Conservation (phyloP, 1,140 invertebrate genomes). For the Drosophila truncata region DNA sequence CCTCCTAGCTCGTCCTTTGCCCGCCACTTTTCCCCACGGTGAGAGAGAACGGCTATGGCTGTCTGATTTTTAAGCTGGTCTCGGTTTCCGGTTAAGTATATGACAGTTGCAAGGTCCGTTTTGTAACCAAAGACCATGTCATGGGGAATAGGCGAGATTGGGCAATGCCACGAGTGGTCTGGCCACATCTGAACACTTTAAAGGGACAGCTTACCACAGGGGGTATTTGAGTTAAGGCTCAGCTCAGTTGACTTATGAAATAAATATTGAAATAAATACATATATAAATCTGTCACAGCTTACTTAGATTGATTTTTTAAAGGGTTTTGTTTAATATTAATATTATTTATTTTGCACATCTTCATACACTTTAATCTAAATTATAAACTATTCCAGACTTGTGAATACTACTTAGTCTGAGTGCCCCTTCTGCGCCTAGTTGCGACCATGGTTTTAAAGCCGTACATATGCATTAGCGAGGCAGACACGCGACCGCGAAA, state of each 20-base stretch:
- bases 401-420: constrained; percentile 4
- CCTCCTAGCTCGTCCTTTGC: constrained; percentile 11
- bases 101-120: constrained; percentile 57
- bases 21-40: neutral
- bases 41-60: constrained; percentile 24
- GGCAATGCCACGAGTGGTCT: constrained; percentile 35
- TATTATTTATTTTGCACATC: neutral
- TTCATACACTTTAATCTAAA: neutral
- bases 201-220: neutral
- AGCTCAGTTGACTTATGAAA: neutral
- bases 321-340: too few species aligned
- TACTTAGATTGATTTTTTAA: too few species aligned
- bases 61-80: constrained; percentile 63
- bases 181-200: constrained; percentile 2
- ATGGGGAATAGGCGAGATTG: constrained; percentile 15
- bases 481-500: constrained; percentile 43
- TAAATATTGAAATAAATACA: neutral
- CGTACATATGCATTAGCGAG: constrained; percentile 29
- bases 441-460: constrained; percentile 27
- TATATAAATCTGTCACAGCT: neutral
- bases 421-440: constrained; percentile 34
- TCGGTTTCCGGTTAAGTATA: constrained; percentile 48
- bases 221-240: neutral
- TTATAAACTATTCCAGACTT: neutral
- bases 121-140: constrained; percentile 50